These are phyloP conservation scores for Neomorphus geoffroyi DNA, from an alignment of 2,797 vertebrate genomes.

Conservation along the genomic window DNA sequence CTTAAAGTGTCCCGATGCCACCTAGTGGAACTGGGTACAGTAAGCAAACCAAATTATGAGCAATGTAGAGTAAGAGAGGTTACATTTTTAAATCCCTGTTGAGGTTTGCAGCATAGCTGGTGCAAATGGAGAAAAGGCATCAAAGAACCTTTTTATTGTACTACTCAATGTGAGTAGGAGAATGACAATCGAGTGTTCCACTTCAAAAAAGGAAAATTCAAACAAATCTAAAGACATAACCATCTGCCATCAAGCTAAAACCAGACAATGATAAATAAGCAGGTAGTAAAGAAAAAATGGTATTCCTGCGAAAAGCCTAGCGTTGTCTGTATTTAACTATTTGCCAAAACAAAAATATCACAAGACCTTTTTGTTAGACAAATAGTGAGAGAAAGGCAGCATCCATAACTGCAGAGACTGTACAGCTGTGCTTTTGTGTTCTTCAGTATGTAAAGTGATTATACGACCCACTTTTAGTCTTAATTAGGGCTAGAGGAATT, in stretches of 20 bases:
- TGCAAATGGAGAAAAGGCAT: not conserved
- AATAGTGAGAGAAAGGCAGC: not conserved
- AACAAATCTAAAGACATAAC: not conserved
- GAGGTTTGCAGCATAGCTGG: not conserved
- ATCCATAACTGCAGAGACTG: not conserved
- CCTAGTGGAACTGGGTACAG: fast-evolving
- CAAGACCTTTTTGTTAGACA: not conserved
- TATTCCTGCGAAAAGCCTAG: not conserved
- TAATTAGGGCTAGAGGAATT: not conserved
- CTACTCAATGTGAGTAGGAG: not conserved
- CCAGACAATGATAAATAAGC: not conserved
- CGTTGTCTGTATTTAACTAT: not conserved
- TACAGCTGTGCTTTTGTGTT: not conserved
- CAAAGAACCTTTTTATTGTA: not conserved
- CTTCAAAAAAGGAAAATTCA: not conserved
- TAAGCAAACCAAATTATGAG: fast-evolving
- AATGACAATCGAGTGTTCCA: not conserved
- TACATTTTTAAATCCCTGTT: not conserved
- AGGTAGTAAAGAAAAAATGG: not conserved
- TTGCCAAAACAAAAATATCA: not conserved
- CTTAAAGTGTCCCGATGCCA: not conserved
- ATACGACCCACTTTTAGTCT: not conserved
- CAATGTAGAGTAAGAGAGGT: too few species aligned
- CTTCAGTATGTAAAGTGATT: not conserved
- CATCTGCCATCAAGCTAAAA: not conserved